Evolutionary conservation across 1,140 invertebrate species (phyloP).

Genomic region (Zaprionus ghesquierei): DNA sequence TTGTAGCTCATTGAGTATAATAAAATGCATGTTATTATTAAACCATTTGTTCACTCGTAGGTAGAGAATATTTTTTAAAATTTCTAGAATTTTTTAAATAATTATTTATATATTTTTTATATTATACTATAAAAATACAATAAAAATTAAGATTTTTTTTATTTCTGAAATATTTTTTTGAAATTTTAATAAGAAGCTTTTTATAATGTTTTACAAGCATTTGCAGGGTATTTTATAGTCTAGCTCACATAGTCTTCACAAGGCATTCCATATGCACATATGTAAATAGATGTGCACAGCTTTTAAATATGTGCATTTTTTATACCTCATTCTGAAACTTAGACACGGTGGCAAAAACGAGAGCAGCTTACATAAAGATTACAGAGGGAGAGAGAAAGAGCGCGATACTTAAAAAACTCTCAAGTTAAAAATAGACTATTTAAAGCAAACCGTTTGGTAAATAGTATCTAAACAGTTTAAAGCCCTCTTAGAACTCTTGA

Average conservation of each 20-base stretch:
- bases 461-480: neutral
- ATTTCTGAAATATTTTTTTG: neutral
- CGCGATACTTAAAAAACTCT: neutral
- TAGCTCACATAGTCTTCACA: neutral
- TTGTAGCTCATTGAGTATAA: neutral
- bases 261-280: neutral
- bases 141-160: neutral
- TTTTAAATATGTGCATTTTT: neutral
- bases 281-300: neutral
- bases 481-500: neutral
- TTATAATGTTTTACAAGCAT: neutral
- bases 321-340: neutral
- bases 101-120: too few species aligned
- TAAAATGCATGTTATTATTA: too few species aligned
- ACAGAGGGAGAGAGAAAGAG: neutral
- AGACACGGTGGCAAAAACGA: neutral
- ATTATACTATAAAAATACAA: too few species aligned
- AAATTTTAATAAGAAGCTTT: neutral
- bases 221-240: neutral
- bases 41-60: too few species aligned
- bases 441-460: neutral
- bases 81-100: too few species aligned
- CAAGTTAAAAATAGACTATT: neutral
- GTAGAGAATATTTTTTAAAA: too few species aligned
- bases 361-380: neutral